Conservation (phyloP, 2,888 invertebrate species). For the Vannuccia rotundouncinata region DNA sequence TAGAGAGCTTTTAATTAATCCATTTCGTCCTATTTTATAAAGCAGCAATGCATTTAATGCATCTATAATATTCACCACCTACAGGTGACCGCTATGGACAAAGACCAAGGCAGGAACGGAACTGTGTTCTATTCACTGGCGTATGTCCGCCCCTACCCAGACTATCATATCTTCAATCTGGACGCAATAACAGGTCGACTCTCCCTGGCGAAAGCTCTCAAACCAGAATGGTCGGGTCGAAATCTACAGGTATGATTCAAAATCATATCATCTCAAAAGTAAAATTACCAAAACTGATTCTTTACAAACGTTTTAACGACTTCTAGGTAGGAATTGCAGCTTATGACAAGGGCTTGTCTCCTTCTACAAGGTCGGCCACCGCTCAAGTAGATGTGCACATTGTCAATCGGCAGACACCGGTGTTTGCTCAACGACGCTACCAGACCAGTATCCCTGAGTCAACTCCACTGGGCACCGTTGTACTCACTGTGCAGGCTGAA, state of each 20-base stretch:
- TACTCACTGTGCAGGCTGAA: not conserved
- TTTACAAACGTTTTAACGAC: too few relatives aligned
- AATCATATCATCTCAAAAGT: not conserved
- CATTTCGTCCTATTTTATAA: too few relatives aligned
- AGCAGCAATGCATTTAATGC: too few relatives aligned
- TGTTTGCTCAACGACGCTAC: not conserved
- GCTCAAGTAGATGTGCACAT: not conserved
- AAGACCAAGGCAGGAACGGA: not conserved
- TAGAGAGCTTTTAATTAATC: too few relatives aligned
- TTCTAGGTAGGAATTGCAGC: not conserved
- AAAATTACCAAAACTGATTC: too few relatives aligned
- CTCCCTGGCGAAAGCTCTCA: not conserved
- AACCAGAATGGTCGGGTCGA: not conserved
- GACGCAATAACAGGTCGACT: not conserved
- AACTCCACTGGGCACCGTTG: not conserved
- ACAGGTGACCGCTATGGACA: not conserved
- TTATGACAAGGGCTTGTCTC: not conserved
- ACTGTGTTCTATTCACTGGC: not conserved
- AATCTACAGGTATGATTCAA: not conserved
- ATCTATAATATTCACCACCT: too few relatives aligned
- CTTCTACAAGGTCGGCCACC: not conserved
- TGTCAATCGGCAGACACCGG: not conserved
- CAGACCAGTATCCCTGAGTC: not conserved
- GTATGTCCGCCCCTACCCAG: not conserved
- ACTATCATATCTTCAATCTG: not conserved